phyloP scores from a whole-genome alignment of 1,140 invertebrate genomes.

The Caenorhabditis brenneri region DNA sequence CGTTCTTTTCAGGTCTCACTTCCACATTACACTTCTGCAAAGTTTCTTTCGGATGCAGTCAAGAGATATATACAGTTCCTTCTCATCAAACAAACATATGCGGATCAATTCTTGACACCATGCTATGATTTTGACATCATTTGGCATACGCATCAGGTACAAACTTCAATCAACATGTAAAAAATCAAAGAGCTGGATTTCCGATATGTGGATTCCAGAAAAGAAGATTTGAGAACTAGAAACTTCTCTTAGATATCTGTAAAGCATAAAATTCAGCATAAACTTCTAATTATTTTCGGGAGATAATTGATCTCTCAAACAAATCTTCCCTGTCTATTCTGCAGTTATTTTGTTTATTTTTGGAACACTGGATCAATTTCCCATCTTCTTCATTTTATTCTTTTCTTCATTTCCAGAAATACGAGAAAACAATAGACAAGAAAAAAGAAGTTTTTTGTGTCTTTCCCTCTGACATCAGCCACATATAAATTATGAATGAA shows the following conservation, averaged over 20 bases:
- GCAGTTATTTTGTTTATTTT: background rate
- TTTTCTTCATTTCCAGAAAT: background rate
- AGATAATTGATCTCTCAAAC: no score
- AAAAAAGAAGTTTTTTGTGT: background rate
- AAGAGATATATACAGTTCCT: slow-evolving; percentile 74
- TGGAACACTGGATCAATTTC: background rate
- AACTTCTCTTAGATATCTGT: no score
- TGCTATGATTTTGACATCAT: slow-evolving; percentile 74
- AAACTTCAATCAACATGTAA: background rate
- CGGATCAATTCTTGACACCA: slow-evolving; percentile 73
- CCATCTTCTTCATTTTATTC: background rate
- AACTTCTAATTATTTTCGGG: no score
- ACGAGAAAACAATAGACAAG: background rate
- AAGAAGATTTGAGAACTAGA: no score
- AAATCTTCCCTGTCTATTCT: background rate
- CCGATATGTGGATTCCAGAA: no score
- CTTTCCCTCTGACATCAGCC: background rate
- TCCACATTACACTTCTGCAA: slow-evolving; percentile 72
- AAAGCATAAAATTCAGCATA: no score
- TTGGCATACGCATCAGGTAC: slow-evolving; percentile 73
- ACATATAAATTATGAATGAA: slow-evolving; percentile 27
- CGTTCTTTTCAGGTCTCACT: slow-evolving; percentile 72
- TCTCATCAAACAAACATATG: slow-evolving; percentile 71
- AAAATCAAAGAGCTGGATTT: no score
- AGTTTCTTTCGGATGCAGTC: slow-evolving; percentile 72